Conservation (phyloP, 2,113 vertebrate species). For the Tyto alba region DNA sequence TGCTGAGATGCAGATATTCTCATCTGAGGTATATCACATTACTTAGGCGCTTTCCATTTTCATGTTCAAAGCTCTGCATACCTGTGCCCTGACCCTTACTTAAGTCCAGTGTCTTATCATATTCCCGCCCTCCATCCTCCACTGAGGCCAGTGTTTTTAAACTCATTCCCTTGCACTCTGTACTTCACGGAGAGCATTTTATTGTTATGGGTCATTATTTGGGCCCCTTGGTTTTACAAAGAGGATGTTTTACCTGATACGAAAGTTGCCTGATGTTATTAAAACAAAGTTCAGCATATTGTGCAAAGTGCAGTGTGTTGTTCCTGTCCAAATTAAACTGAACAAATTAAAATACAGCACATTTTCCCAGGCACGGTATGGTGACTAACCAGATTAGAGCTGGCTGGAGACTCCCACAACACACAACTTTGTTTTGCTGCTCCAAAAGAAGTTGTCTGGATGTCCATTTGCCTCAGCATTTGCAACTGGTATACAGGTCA, state of each 20-base stretch:
- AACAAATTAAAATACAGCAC: neutral
- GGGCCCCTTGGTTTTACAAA: neutral
- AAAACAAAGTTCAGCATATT: neutral
- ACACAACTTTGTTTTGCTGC: neutral
- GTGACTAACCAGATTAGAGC: neutral
- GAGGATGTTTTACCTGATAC: neutral
- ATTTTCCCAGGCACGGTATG: neutral
- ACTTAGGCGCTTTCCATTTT: neutral
- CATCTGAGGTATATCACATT: neutral
- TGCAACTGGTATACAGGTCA: neutral
- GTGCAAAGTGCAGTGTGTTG: neutral
- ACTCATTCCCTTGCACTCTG: neutral
- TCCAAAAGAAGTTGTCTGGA: neutral
- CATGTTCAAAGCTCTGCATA: constrained; percentile 44
- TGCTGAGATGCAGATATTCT: constrained; percentile 17
- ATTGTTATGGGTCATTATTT: neutral
- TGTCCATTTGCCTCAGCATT: neutral
- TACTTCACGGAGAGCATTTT: neutral
- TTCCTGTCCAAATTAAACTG: no score
- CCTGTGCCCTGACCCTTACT: constrained; percentile 50
- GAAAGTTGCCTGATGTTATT: neutral
- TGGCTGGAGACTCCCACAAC: neutral
- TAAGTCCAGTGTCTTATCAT: constrained; percentile 28
- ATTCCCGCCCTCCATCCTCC: constrained; percentile 22
- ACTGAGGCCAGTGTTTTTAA: neutral